Evolutionary conservation across 2,888 invertebrate species (phyloP), one percentile per base, ranked within the genome.

Genomic region (Perizoma flavofasciatum): DNA sequence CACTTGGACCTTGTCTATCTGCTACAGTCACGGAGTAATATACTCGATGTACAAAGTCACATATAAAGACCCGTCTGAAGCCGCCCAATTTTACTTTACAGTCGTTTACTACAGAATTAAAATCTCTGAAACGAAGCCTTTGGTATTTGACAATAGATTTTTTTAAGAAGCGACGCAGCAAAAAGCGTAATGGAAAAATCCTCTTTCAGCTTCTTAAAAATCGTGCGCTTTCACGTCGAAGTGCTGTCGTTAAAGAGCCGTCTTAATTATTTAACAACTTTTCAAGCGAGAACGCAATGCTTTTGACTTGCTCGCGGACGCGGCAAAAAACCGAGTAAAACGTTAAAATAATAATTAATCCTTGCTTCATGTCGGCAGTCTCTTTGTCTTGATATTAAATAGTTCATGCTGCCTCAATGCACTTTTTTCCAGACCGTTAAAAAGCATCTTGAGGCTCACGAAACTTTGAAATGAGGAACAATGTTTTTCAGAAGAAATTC

Each of bases 341-440:
- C 81, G 86, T 86, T 91, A 90, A 91, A 92, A 91, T 92, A 90
- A 92, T 92, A 91, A 92, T 91, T 92, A 92, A 92, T 92, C 91
- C 89, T 85, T 78, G 79, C 73, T 79, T 79, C 76, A 77, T 67
- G 71, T 70, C 70, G 70, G 75, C 83, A 79, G 75, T 78, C 86
- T 85, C 86, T 85, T 88, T 89, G 86, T 85, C 78, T 68, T 79
- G 82, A 85, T 91, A 91, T 91, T 91, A 92, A 90, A 90, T 90
- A 90, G 91, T 89, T 90, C 82, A 81, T 85, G 83, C 81, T 81
- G 81, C 82, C 72, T 85, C 81, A 72, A 72, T 85, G 84, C 81
- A 69, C 77, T 84, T 89, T 88, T 88, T 85, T 79, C 78, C 59
- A 59, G 58, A 63, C 68, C 71, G 70, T 71, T 74, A 76, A 79